Percentiles rank a stretch among this genome's conserved stretches.
phyloP scores from a whole-genome alignment of 2,113 vertebrate species.

The Peromyscus maniculatus region DNA sequence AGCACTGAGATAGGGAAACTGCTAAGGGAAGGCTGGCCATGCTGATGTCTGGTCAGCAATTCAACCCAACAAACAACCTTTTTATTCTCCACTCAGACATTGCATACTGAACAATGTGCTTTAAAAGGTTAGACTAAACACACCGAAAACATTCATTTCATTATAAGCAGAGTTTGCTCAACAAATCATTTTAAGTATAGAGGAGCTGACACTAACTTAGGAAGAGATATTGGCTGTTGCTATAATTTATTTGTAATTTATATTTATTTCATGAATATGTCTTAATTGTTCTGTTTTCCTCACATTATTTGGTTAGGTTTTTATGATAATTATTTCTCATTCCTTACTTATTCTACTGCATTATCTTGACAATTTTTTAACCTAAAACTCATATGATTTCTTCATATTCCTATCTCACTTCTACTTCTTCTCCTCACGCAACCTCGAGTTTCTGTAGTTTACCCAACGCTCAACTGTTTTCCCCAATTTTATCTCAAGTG shows the following conservation, averaged over 20 bases:
- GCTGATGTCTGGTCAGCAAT: neutral
- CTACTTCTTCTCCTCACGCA: too few relatives aligned
- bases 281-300: neutral
- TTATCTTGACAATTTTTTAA: neutral
- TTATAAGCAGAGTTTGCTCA: neutral
- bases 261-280: neutral
- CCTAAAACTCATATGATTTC: neutral
- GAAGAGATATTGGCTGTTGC: neutral
- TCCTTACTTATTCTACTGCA: neutral
- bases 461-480: neutral
- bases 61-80: neutral
- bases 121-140: neutral
- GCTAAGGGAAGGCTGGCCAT: neutral
- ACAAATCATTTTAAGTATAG: neutral
- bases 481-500: neutral
- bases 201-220: neutral
- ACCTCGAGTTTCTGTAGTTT: neutral
- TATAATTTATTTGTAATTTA: too few relatives aligned
- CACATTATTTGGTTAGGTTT: neutral
- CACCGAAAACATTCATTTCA: accelerated
- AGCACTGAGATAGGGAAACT: neutral
- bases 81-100: neutral
- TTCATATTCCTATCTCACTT: neutral
- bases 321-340: neutral
- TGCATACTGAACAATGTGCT: too few relatives aligned